phyloP scores from a whole-genome alignment of 2,113 vertebrate species.

The Rafetus swinhoei region DNA sequence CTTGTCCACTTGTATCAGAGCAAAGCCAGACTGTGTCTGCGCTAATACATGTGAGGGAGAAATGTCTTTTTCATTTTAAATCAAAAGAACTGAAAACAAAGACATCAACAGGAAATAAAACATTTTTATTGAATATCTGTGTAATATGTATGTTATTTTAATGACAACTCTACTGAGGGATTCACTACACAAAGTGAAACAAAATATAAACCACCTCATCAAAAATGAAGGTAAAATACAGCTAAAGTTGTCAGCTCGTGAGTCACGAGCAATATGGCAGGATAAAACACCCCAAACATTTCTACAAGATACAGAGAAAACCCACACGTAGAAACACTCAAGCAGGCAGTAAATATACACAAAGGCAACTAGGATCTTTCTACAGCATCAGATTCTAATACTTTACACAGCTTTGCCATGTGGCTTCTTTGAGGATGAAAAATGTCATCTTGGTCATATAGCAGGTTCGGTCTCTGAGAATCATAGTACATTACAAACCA shows the following conservation, averaged over 20 bases:
- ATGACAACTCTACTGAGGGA: slow-evolving; percentile 97
- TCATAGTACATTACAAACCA: slow-evolving; percentile 70
- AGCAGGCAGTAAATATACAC: slow-evolving; percentile 99
- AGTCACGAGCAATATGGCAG: slow-evolving; percentile 92
- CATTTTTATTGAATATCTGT: slow-evolving; percentile 99
- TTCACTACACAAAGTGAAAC: slow-evolving; percentile 99
- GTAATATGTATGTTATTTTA: slow-evolving; percentile 98
- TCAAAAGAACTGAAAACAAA: slow-evolving; percentile 60
- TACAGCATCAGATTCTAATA: slow-evolving; percentile 98
- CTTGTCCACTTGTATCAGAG: neutral
- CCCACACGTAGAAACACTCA: slow-evolving; percentile 98
- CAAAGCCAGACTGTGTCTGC: neutral
- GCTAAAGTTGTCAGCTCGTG: slow-evolving; percentile 92
- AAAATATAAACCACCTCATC: slow-evolving; percentile 97
- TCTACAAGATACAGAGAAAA: slow-evolving; percentile 98
- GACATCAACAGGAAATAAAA: slow-evolving; percentile 99
- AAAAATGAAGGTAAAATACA: slow-evolving; percentile 98
- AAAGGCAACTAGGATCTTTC: slow-evolving; percentile 99
- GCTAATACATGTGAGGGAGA: neutral
- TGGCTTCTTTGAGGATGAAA: slow-evolving; percentile 83
- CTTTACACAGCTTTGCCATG: slow-evolving; percentile 96
- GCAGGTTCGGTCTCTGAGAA: slow-evolving; percentile 79
- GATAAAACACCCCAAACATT: slow-evolving; percentile 95
- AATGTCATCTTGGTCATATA: slow-evolving; percentile 80
- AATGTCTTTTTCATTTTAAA: slow-evolving; percentile 18